phyloP scores from a whole-genome alignment of 2,113 vertebrate genomes.

The Sylvicapra grimmia region DNA sequence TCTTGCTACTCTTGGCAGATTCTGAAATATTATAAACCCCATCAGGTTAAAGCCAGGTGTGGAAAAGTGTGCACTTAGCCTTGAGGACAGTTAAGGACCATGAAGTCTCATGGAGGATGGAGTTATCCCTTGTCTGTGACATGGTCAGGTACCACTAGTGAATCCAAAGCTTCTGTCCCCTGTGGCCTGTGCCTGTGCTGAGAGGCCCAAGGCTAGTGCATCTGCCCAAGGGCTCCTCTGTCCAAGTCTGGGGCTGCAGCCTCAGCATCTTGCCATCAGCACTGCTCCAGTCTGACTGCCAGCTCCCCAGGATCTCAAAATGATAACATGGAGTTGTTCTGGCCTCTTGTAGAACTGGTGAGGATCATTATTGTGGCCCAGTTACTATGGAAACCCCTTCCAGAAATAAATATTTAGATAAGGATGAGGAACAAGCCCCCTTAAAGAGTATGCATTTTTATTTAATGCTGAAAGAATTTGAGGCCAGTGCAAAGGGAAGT shows the following conservation, averaged over 20 bases:
- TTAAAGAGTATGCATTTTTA: neutral
- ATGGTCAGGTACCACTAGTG: neutral
- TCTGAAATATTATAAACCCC: neutral
- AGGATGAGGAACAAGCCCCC: constrained; percentile 36
- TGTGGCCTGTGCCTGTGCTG: neutral
- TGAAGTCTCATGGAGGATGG: neutral
- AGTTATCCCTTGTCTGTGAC: neutral
- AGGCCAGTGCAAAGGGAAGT: neutral
- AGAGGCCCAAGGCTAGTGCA: neutral
- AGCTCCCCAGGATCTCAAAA: neutral
- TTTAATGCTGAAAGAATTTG: constrained; percentile 23
- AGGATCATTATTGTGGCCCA: neutral
- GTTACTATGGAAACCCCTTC: constrained; percentile 68
- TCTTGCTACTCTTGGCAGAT: neutral
- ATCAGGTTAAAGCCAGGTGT: neutral
- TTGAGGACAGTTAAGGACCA: neutral
- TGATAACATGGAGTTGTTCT: neutral
- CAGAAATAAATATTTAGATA: constrained; percentile 70
- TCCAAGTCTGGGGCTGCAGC: neutral
- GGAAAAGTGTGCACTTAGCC: neutral
- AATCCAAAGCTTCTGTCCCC: neutral
- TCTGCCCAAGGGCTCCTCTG: neutral
- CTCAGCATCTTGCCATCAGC: neutral
- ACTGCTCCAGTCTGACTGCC: neutral
- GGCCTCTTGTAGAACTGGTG: neutral